Base-by-base conservation (phyloP, 2,113 vertebrate species). In the Psittacula cyanocephala region DNA sequence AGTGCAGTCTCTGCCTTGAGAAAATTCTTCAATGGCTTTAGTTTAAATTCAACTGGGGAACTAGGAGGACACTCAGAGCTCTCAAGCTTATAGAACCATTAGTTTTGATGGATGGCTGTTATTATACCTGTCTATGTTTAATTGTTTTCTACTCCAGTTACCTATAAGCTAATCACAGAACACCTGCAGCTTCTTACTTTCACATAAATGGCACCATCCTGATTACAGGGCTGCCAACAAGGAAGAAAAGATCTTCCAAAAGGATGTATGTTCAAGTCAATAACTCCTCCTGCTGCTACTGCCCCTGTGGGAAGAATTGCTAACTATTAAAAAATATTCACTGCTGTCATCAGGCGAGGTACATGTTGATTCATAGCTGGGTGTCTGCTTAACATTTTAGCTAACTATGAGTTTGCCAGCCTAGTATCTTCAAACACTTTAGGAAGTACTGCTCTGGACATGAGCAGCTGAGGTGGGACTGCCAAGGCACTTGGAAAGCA, bases 91-190 rank as follows among this genome's bases (percentile, higher is more conserved):
- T 12, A 75, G 63, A 86, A 29, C 44, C 27, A 71, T 93, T 95
- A 77, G 46, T 89, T 96, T 86, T 95, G 91, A 94, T 93, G 82
- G 84, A 91, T 88, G 67, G 55, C 15, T 91, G 87, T 86, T 88
- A 89, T 89, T 94, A 88, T 17, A 67, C 31, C 59, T 92, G 62
- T 43, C 89, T 15, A 9, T n/a, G 28, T 87, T 95, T 94, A 96
- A 94, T 89, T 93, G 87, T 94, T 96, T 95, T 95, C 91, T 94
- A 71, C 53, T 94, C 67, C 49, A 67, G 53, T 91, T 94, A 88
- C 78, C 49, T 63, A 43, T 39, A 80, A 91, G 22, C 70, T 53
- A 95, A 86, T 94, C 91, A 94, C 53, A 67, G 94, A 88, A 70
- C 0, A 1, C 53, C 76, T 82, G 78, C 67, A 88, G 87, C 75